These are phyloP conservation scores for Sinopyrophorus schimmeli DNA, from an alignment of 2,888 invertebrate species.

Conservation along the genomic window DNA sequence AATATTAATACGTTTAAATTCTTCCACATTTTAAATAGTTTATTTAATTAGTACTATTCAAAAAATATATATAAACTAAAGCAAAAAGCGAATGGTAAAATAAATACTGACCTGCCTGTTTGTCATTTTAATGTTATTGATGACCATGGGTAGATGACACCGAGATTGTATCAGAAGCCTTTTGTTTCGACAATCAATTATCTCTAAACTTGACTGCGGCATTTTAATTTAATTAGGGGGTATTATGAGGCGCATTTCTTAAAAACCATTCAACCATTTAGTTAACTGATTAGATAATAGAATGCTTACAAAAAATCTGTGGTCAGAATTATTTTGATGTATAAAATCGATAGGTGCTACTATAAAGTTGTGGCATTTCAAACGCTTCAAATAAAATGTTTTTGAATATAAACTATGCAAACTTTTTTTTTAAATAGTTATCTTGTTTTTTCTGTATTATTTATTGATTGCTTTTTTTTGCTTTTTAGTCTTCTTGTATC, in stretches of 20 bases:
- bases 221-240: slow-evolving; percentile 55
- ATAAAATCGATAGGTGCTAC: neutral
- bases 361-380: no score
- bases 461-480: no score
- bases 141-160: slow-evolving; percentile 44
- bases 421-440: no score
- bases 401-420: no score
- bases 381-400: no score
- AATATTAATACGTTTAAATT: no score
- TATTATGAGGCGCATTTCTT: slow-evolving; percentile 46
- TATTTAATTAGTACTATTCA: no score
- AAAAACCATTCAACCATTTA: slow-evolving; percentile 45
- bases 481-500: no score
- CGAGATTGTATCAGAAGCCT: slow-evolving; percentile 52
- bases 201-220: slow-evolving; percentile 51
- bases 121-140: slow-evolving; percentile 54
- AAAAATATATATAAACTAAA: no score
- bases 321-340: slow-evolving; percentile 6
- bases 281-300: slow-evolving; percentile 40
- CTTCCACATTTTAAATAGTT: no score
- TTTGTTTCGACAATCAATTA: slow-evolving; percentile 57
- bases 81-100: no score
- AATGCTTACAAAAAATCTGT: slow-evolving; percentile 14
- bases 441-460: no score
- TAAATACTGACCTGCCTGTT: slow-evolving; percentile 40